Evolutionary conservation across 2,797 vertebrate genomes (phyloP), one percentile per base, ranked within the genome.

Genomic region (Morus bassanus): DNA sequence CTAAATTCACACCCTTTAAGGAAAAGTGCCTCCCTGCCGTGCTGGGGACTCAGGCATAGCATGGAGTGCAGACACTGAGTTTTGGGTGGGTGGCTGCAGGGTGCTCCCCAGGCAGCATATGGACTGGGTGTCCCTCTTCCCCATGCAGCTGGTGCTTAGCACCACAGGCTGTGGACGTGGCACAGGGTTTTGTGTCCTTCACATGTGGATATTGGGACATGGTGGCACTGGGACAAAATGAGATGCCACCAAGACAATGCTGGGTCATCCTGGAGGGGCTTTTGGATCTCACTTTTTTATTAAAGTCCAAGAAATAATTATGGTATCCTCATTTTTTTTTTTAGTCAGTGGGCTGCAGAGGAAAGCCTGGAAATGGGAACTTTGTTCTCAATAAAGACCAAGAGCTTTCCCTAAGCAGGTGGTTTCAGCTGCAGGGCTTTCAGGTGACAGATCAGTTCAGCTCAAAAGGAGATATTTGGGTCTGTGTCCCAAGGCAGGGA

Each of bases 101-200:
- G 21, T 17, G 4, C 33, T 22, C 41, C 61, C 51, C 51, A 33
- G 46, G 22, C n/a, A 68, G 15, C 6, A 1, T 2, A 11, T 9
- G 64, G 53, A 22, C 11, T 1, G 3, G 6, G 17, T 9, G 12
- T 10, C 6, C 28, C 18, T 15, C 6, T 33, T 63, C 24, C 12
- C 41, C 18, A 2, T 16, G 27, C 12, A 19, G 22, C 27, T 30
- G 18, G 27, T 1, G 5, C 28, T 39, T 9, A 35, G 37, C n/a
- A 6, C 8, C 1, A 2, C 8, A 1, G 33, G 21, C 9, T 9
- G 24, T 5, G 65, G 17, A 9, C 0, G 3, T 19, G 56, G n/a
- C 11, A 8, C 5, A 1, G 53, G 59, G 51, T 31, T 67, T 89
- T 82, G 75, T 63, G 59, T 50, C 67, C 50, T 51, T 63, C 84